Conservation (phyloP, 1,140 invertebrate species). For the Orussus abietinus region DNA sequence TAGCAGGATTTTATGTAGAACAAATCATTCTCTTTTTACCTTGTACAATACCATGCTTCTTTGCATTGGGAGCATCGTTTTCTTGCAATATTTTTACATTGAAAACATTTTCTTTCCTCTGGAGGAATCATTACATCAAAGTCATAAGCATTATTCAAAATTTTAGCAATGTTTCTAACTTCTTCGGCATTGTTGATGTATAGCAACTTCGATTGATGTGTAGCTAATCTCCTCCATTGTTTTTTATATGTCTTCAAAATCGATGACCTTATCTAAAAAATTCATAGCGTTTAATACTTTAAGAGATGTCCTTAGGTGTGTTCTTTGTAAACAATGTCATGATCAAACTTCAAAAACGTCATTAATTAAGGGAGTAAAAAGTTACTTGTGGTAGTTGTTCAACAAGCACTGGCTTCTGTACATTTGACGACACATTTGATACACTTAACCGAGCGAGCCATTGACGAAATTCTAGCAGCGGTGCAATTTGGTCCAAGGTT, state of each 20-base stretch:
- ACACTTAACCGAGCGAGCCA: conserved; percentile 59
- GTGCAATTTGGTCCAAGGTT: conserved; percentile 71
- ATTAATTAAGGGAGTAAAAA: conserved; percentile 6
- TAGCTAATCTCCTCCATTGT: conserved; percentile 59
- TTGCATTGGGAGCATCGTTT: conserved; percentile 55
- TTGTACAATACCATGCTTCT: conserved; percentile 53
- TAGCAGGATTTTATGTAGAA: neutral
- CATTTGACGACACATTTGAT: conserved; percentile 28
- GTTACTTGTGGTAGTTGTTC: conserved; percentile 58
- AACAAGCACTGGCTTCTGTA: conserved; percentile 47
- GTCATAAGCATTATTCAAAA: conserved; percentile 49
- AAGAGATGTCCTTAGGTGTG: too few relatives aligned
- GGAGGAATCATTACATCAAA: conserved; percentile 48
- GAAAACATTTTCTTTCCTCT: conserved; percentile 40
- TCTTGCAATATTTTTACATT: conserved; percentile 42
- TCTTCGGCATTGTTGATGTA: conserved; percentile 52
- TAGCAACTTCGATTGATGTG: conserved; percentile 53
- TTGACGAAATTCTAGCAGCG: conserved; percentile 68
- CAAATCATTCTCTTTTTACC: conserved; percentile 32
- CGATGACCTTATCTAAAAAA: conserved; percentile 48
- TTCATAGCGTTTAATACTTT: too few relatives aligned
- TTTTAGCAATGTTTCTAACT: conserved; percentile 53
- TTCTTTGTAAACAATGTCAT: conserved; percentile 3
- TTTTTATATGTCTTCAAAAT: conserved; percentile 50
- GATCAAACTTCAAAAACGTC: conserved; percentile 2